Percentiles rank a stretch among this genome's conserved stretches.
phyloP scores from a whole-genome alignment of 2,113 vertebrate species.

The Indicator maculatus region DNA sequence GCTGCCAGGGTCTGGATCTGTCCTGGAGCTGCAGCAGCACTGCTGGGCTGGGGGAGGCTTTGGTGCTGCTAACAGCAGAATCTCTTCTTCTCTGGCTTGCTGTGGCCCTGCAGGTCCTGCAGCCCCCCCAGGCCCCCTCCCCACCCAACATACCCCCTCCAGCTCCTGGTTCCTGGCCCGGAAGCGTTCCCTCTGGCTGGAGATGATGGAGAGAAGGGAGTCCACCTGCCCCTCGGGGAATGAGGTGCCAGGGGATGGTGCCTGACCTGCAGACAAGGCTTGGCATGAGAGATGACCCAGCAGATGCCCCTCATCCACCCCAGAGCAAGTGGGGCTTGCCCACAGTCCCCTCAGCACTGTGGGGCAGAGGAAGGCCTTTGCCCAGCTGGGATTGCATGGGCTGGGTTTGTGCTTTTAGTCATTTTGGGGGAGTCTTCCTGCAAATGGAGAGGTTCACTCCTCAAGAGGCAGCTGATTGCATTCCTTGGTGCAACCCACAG shows the following conservation, averaged over 20 bases:
- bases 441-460: neutral
- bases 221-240: slow-evolving; percentile 92
- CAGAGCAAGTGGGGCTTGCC: neutral
- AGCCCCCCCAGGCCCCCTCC: neutral
- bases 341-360: rapidly evolving
- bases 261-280: slow-evolving; percentile 49
- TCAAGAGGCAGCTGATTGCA: neutral
- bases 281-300: neutral
- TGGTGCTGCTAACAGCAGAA: neutral
- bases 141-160: slow-evolving; percentile 82
- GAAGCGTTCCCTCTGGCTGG: slow-evolving; percentile 95
- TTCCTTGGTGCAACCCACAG: neutral
- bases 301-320: neutral
- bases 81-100: neutral
- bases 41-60: rapidly evolving
- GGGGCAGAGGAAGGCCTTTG: neutral
- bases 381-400: neutral
- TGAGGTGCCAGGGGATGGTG: neutral
- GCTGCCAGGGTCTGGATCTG: neutral
- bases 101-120: neutral
- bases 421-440: neutral
- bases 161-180: slow-evolving; percentile 94
- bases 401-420: neutral
- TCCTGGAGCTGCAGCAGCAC: neutral
- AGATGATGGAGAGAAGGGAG: slow-evolving; percentile 96